phyloP scores from a whole-genome alignment of 1,140 invertebrate species.

The Neuroterus valhalla region DNA sequence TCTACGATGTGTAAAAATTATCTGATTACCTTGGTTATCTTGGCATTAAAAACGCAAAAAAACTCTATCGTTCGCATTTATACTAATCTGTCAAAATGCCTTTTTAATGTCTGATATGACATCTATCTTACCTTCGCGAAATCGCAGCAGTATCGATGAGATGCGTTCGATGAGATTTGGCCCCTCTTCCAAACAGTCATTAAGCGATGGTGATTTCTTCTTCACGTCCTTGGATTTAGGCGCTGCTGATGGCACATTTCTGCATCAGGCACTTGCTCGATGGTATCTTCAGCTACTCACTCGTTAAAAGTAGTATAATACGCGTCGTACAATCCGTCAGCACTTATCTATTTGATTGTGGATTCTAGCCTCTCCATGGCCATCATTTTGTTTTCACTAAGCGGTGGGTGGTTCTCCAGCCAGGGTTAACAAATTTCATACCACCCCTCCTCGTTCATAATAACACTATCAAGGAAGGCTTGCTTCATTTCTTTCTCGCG shows the following conservation, averaged over 20 bases:
- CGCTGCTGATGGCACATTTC: constrained; percentile 20
- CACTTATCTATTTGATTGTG: not conserved
- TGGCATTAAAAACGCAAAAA: constrained; percentile 22
- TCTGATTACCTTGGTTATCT: not conserved
- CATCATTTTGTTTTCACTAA: constrained; percentile 34
- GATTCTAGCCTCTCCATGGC: constrained; percentile 12
- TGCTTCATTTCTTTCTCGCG: constrained; percentile 40
- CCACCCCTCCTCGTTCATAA: no score
- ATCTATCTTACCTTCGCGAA: constrained; percentile 52
- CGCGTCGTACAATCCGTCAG: constrained; percentile 13
- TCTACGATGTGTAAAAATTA: constrained; percentile 39
- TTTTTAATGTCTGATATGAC: constrained; percentile 50
- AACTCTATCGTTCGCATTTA: constrained; percentile 23
- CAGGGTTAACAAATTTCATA: constrained; percentile 51
- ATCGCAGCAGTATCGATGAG: constrained; percentile 57
- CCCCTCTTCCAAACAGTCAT: no score
- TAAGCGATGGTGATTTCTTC: no score
- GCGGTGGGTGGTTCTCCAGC: constrained; percentile 34
- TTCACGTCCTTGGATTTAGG: no score
- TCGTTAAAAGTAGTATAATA: constrained; percentile 40
- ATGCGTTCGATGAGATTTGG: no score
- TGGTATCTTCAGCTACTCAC: constrained; percentile 43
- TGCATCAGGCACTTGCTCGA: not conserved
- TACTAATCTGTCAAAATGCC: constrained; percentile 30
- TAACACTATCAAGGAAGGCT: constrained; percentile 44